Base-by-base conservation (phyloP, 2,797 vertebrate species). In the Phoxinus dragarum region DNA sequence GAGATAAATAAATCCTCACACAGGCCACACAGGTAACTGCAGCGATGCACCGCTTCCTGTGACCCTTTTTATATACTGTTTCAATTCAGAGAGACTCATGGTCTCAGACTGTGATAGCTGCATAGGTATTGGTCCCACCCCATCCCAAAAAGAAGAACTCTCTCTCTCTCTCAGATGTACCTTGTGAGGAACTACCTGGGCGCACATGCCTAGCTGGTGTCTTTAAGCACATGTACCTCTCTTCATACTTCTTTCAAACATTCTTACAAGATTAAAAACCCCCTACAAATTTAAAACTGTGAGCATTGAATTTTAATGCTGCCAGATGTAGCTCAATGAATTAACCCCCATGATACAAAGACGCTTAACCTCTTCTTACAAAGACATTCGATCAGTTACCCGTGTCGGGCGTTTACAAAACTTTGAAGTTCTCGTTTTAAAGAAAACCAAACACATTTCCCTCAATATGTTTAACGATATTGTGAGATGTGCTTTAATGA, bases 401-500 rank as follows among this genome's bases (percentile, higher is more conserved):
- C 85, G 14, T 77, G 54, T 61, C 56, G 80, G 85, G 84, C 82
- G 14, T 81, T 88, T 88, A 85, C 84, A 86, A 79, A 44, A 89
- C 81, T n/a, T 76, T 68, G 52, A 74, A 72, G 84, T 86, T 88
- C 85, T 78, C 71, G 66, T 66, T 84, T 82, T 80, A 87, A 88
- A 49, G 71, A 82, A 80, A 84, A 59, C 78, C 69, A 82, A 85
- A 75, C 64, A 69, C 69, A 47, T 88, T 85, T 90, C 92, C 91
- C 92, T 78, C 82, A 94, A 93, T 90, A 91, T 93, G 91, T 93
- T 82, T 61, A 83, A 85, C 68, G 85, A 82, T 87, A 88, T 85
- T 85, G 75, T 47, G 81, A 74, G 87, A 89, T 78, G 92, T 89
- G 92, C 91, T 91, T 92, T 87, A 89, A 88, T 92, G 91, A 93